Base-by-base conservation (phyloP, 1,140 invertebrate species). In the Brachionus calyciflorus region DNA sequence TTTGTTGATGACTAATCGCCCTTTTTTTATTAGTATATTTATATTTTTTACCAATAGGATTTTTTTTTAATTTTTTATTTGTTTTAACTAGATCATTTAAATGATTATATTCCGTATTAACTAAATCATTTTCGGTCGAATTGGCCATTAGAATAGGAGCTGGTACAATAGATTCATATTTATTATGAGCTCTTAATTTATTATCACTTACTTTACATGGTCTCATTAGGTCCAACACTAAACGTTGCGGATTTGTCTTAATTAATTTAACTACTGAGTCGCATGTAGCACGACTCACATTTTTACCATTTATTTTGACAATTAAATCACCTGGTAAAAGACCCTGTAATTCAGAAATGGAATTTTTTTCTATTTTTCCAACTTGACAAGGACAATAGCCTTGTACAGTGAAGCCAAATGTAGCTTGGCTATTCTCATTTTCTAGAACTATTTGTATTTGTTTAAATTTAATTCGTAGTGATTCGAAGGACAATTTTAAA, bases 221-320 rank as follows among this genome's bases (percentile, higher is more conserved):
- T 12, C 60, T 37, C 60, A 65, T 65, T 6, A 65, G 0, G 21
- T 65, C 60, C 9, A 65, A 24, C 19, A 14, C 21, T 3, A 65
- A 9, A 10, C 3, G 4, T 3, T 65, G 40, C 9, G 17, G 12
- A 12, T 21, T 21, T 21, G 14, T 51, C n/a, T 63, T 55, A n/a
- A 76, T 63, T n/a, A 76, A 3, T 10, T 41, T 19, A 17, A 63
- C 73, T n/a, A 57, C 41, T 26, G 37, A 30, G 12, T 76, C 73
- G n/a, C 53, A 60, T 17, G 73, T 57, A 30, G 76, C 76, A 28
- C 57, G 55, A 14, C 33, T 48, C 28, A 77, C 76, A 26, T 60
- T 63, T 63, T 51, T 46, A 12, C 76, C 76, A 28, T 77, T 77
- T 30, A 77, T 49, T 63, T 41, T 46, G 28, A 68, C 33, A 28